A percentile compares a stretch with the other conserved stretches of the same genome.
Conservation (phyloP, 1,140 invertebrate species). For the Parasteatoda tepidariorum region DNA sequence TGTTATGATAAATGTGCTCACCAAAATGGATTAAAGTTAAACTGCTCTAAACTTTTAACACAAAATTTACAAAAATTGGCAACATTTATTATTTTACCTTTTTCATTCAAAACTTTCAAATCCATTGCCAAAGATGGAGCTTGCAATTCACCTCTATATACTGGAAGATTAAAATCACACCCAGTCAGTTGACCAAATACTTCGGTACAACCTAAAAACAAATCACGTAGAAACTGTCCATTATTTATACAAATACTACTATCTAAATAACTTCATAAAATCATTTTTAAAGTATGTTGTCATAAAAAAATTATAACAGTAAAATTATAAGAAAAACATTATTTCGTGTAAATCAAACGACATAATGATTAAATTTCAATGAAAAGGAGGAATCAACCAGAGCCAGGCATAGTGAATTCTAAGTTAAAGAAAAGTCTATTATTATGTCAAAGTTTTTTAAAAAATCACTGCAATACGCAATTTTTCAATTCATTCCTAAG, state of each 20-base stretch:
- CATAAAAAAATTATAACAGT: not conserved
- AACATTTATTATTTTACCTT: conserved; percentile 6
- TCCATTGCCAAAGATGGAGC: not conserved
- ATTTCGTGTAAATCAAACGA: not conserved
- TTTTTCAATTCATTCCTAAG: too few relatives aligned
- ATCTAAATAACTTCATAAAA: not conserved
- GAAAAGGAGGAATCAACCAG: too few relatives aligned
- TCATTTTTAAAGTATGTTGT: not conserved
- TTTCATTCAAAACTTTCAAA: conserved; percentile 7
- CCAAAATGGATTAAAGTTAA: too few relatives aligned
- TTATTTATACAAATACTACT: not conserved
- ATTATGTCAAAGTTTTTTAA: too few relatives aligned
- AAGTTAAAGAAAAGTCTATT: too few relatives aligned
- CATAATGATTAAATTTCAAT: too few relatives aligned
- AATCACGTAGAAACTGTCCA: not conserved
- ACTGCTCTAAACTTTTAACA: too few relatives aligned
- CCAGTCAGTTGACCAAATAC: conserved; percentile 23
- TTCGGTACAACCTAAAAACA: conserved; percentile 15
- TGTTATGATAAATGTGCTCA: too few relatives aligned
- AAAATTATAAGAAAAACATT: not conserved
- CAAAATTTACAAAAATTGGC: too few relatives aligned
- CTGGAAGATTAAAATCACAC: conserved; percentile 9
- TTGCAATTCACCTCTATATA: conserved; percentile 39
- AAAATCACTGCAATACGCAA: too few relatives aligned
- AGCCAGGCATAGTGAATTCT: too few relatives aligned